Conservation (phyloP, 2,113 vertebrate species). For the Ailuropoda melanoleuca region DNA sequence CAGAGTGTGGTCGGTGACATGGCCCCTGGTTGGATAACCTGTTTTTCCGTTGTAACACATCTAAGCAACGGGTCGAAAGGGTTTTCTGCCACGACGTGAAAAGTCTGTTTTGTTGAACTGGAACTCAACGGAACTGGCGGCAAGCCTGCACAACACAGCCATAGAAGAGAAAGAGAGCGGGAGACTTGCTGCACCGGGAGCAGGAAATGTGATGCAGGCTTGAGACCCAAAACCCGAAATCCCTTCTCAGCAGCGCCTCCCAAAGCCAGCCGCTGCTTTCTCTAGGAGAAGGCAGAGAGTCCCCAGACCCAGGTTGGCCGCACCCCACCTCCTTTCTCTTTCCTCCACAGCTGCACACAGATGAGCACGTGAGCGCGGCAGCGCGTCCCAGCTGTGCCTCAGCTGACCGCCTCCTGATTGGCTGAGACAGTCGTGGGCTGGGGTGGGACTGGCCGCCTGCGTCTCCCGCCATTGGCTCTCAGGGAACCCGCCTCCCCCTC, state of each 20-base stretch:
- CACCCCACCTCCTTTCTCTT: slow-evolving; percentile 32
- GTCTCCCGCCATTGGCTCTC: slow-evolving; percentile 59
- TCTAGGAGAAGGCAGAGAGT: neutral
- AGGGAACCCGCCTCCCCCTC: slow-evolving; percentile 72
- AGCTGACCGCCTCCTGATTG: slow-evolving; percentile 72
- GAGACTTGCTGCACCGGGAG: neutral
- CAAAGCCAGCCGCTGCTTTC: slow-evolving; percentile 29
- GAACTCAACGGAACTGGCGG: neutral
- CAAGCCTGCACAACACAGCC: neutral
- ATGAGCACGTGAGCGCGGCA: slow-evolving; percentile 61
- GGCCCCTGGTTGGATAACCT: neutral
- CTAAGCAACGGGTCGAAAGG: neutral
- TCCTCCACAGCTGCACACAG: slow-evolving; percentile 54
- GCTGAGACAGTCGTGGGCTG: slow-evolving; percentile 44
- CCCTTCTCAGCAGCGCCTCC: slow-evolving; percentile 63
- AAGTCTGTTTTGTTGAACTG: slow-evolving; percentile 11
- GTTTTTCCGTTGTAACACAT: neutral
- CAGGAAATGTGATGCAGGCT: neutral
- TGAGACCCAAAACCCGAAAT: neutral
- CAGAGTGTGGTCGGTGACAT: neutral
- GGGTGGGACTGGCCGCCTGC: slow-evolving; percentile 62
- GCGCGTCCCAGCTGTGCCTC: slow-evolving; percentile 68
- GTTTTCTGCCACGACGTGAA: neutral
- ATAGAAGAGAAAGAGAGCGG: neutral
- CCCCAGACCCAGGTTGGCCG: neutral